Conservation (phyloP, 2,888 invertebrate species). For the Laothoe populi region DNA sequence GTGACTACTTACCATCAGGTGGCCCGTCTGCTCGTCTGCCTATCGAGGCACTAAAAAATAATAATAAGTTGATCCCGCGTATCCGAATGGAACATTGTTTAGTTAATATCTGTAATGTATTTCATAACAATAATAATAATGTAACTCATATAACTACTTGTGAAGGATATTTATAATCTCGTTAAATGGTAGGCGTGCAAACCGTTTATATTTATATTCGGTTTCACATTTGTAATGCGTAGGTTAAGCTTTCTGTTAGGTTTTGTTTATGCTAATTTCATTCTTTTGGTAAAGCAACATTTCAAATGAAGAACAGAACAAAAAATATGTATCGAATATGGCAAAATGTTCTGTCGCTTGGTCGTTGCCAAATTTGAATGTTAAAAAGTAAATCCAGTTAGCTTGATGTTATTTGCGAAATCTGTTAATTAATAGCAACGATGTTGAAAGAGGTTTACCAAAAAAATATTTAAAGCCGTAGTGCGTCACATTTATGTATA, state of each 20-base stretch:
- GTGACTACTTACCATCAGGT: too few relatives aligned
- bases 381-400: background rate
- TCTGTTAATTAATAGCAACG: background rate
- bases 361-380: background rate
- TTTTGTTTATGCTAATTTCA: background rate
- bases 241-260: conserved; percentile 9
- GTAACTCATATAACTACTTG: background rate
- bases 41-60: too few relatives aligned
- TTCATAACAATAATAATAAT: background rate
- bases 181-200: background rate
- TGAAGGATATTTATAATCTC: conserved; percentile 9
- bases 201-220: conserved; percentile 9
- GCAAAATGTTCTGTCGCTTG: background rate
- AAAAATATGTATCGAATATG: background rate
- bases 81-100: too few relatives aligned
- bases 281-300: conserved; percentile 2
- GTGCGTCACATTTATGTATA: too few relatives aligned
- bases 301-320: background rate
- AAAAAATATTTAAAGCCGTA: too few relatives aligned
- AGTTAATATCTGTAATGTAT: too few relatives aligned
- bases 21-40: too few relatives aligned
- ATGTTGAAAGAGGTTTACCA: too few relatives aligned
- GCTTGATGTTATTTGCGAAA: background rate
- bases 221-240: conserved; percentile 6
- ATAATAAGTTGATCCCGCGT: too few relatives aligned